Evolutionary conservation across 1,140 invertebrate genomes (phyloP).

Genomic region (Lasioglossum albipes): DNA sequence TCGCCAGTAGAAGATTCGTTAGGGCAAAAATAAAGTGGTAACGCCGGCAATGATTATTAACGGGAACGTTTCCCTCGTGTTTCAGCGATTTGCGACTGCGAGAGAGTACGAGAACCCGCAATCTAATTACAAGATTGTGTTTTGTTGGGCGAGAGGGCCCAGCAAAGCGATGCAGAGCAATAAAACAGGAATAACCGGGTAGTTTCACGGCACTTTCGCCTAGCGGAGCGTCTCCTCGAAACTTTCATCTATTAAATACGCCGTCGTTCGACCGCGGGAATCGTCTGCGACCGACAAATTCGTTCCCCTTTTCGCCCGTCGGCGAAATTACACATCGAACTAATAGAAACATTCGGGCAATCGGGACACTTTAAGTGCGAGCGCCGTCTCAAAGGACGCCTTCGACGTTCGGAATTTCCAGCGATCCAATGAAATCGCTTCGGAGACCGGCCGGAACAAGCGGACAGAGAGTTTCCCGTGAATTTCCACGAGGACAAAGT

Average conservation of each 20-base stretch:
- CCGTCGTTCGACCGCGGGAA: not conserved
- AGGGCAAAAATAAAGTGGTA: no score
- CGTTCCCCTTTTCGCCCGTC: not conserved
- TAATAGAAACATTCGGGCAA: slow-evolving; percentile 19
- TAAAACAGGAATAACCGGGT: not conserved
- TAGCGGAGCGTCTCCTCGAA: not conserved
- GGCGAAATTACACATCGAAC: not conserved
- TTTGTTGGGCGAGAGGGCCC: no score
- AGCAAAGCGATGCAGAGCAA: not conserved
- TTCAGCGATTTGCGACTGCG: no score
- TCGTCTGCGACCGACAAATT: not conserved
- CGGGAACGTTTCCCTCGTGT: no score
- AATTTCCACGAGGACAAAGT: not conserved
- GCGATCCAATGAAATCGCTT: not conserved
- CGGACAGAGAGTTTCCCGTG: not conserved
- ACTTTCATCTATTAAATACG: not conserved
- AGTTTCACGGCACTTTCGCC: not conserved
- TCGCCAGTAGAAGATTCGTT: no score
- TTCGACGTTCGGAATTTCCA: not conserved
- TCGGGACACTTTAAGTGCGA: not conserved
- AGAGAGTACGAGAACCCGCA: no score
- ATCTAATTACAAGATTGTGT: no score
- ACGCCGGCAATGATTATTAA: no score
- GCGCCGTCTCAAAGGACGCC: not conserved
- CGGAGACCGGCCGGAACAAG: not conserved